Evolutionary conservation across 2,797 vertebrate genomes (phyloP).

Genomic region (Nannoperca obscura): DNA sequence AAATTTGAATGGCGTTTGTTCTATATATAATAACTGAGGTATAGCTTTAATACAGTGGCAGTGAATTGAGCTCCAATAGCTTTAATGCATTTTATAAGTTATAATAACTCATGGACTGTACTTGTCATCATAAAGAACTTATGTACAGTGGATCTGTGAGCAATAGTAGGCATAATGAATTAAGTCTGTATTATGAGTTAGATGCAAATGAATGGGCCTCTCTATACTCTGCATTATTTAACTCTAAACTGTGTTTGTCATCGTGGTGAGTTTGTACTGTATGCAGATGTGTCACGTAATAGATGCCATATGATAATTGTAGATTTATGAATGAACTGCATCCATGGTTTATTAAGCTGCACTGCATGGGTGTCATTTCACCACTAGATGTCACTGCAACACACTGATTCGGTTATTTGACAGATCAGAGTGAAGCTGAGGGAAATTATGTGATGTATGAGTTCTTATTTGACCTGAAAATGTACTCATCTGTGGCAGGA

Average conservation of each 20-base stretch:
- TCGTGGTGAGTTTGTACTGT: neutral
- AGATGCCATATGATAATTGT: neutral
- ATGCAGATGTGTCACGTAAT: neutral
- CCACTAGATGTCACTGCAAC: conserved; percentile 61
- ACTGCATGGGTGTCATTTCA: conserved; percentile 7
- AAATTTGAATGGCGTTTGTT: neutral
- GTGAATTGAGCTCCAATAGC: neutral
- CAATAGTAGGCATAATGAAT: neutral
- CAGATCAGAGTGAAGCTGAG: neutral
- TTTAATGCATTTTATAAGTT: neutral
- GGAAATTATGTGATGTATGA: too few relatives aligned
- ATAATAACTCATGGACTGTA: neutral
- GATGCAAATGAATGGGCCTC: neutral
- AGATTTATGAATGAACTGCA: neutral
- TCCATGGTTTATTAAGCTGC: neutral
- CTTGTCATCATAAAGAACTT: neutral
- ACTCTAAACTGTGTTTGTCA: neutral
- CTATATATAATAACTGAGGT: neutral
- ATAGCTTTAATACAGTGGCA: neutral
- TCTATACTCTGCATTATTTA: neutral
- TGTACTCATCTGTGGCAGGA: conserved; percentile 9
- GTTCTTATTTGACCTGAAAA: neutral
- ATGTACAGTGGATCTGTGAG: neutral
- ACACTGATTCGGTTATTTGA: conserved; percentile 4
- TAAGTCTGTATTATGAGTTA: neutral